phyloP scores from a whole-genome alignment of 2,797 vertebrate species.

The Mionectes olivaceus region DNA sequence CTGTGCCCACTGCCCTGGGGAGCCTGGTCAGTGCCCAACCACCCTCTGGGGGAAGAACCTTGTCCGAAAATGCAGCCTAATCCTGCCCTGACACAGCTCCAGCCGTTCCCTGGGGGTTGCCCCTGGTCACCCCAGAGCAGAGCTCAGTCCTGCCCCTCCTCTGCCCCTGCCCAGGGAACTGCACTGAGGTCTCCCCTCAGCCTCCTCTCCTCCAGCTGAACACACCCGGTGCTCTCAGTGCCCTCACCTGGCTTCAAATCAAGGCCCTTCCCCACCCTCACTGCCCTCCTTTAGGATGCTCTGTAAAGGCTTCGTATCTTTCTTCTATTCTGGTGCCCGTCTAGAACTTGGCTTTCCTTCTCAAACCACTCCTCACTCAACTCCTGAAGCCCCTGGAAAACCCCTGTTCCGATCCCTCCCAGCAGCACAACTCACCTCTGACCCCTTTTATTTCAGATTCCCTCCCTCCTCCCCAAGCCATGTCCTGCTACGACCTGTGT shows the following conservation, averaged over 20 bases:
- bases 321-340: background rate
- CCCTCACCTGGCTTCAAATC: background rate
- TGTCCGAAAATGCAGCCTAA: background rate
- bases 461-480: background rate
- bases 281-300: background rate
- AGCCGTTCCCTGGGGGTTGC: background rate
- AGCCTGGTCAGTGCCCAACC: background rate
- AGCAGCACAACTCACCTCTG: background rate
- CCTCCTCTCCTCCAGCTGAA: background rate
- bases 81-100: background rate
- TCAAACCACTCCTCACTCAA: background rate
- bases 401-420: background rate
- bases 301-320: background rate
- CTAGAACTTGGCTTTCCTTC: background rate
- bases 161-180: background rate
- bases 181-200: no score
- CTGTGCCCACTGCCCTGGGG: background rate
- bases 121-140: background rate
- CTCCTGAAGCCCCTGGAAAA: background rate
- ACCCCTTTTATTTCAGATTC: background rate
- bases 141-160: background rate
- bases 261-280: background rate
- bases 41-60: background rate
- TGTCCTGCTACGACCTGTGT: slow-evolving; percentile 23
- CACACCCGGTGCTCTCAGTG: background rate